phyloP scores from a whole-genome alignment of 2,113 vertebrate genomes.

The Okapia johnstoni region DNA sequence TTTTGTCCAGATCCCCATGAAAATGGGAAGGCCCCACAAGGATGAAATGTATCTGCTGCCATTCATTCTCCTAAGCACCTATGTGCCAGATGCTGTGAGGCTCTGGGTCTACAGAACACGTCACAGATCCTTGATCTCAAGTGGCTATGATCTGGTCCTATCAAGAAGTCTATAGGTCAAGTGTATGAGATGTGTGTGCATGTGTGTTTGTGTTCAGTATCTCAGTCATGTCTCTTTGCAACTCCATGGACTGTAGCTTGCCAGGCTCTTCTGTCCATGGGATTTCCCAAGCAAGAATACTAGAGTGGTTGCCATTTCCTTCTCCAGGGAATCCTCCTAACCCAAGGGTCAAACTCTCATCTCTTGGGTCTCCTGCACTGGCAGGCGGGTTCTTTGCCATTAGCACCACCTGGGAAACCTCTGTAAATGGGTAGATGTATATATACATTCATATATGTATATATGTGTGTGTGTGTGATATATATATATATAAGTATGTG shows the following conservation, averaged over 20 bases:
- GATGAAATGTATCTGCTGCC: background rate
- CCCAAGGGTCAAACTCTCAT: background rate
- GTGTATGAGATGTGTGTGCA: background rate
- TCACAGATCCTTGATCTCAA: background rate
- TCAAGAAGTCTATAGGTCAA: accelerated
- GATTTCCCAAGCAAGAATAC: background rate
- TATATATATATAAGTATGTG: background rate
- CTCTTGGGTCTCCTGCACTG: background rate
- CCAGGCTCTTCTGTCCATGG: too few relatives aligned
- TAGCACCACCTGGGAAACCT: background rate
- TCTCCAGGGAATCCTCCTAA: background rate
- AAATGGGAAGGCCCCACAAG: accelerated
- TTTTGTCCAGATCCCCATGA: background rate
- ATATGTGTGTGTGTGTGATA: background rate
- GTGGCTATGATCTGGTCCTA: background rate
- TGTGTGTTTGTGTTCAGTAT: background rate
- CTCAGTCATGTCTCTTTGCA: background rate
- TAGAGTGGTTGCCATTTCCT: background rate
- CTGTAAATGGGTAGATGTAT: background rate
- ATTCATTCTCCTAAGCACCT: background rate
- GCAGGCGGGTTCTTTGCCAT: background rate
- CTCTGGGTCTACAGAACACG: background rate
- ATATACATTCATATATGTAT: background rate
- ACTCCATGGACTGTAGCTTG: background rate
- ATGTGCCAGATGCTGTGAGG: background rate